These are phyloP conservation scores for Scophthalmus maximus DNA, from an alignment of 2,113 vertebrate species.

Conservation along the genomic window DNA sequence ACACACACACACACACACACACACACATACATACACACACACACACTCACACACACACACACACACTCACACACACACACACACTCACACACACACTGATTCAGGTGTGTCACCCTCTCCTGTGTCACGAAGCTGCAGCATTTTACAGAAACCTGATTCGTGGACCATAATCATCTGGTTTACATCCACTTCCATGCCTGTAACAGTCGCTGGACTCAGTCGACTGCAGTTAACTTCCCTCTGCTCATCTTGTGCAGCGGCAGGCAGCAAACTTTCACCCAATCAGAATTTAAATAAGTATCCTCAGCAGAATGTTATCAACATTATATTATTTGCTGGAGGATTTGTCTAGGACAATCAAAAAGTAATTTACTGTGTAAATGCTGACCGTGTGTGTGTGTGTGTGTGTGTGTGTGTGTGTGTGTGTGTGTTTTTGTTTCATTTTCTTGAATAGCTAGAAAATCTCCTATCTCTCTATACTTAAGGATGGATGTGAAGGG, in stretches of 20 bases:
- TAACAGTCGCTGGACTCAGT: constrained; percentile 36
- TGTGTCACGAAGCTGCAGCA: no score
- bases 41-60: no score
- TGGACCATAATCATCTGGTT: constrained; percentile 48
- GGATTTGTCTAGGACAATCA: constrained; percentile 46
- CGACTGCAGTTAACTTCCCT: constrained; percentile 22
- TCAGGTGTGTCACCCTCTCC: constrained; percentile 47
- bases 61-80: no score
- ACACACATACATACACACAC: no score
- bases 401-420: no score
- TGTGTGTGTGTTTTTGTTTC: constrained; percentile 20
- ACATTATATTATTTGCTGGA: constrained; percentile 18
- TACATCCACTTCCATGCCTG: constrained; percentile 41
- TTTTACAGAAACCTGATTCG: constrained; percentile 51
- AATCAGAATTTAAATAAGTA: constrained; percentile 52
- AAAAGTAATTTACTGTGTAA: constrained; percentile 45
- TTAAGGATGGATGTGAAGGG: constrained; percentile 17
- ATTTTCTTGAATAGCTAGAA: constrained; percentile 15
- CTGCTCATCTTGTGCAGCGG: constrained; percentile 12
- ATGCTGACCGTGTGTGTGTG: constrained; percentile 17
- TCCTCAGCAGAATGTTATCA: constrained; percentile 28
- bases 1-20: no score
- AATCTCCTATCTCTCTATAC: background rate
- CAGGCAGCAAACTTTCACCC: constrained; percentile 27
- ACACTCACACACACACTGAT: no score